These are phyloP conservation scores for Eucidaris tribuloides DNA, from an alignment of 35 echinoderm and acorn worm species.

Conservation along the genomic window DNA sequence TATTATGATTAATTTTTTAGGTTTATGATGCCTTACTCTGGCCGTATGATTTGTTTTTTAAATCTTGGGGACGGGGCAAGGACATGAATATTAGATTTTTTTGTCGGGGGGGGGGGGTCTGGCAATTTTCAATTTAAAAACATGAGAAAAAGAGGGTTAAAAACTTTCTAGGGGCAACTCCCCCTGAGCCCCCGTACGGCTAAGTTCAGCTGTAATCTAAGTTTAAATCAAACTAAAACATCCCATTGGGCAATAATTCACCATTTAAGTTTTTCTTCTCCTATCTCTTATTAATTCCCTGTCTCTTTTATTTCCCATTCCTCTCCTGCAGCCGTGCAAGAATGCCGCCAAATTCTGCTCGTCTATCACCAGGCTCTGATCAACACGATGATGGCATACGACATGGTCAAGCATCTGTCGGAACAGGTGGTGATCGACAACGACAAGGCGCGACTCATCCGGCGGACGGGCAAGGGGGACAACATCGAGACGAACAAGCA, in stretches of 20 bases:
- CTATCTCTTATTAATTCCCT: neutral
- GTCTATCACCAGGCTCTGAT: slow-evolving; percentile 45
- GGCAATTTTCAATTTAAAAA: neutral
- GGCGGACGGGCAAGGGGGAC: slow-evolving; percentile 53
- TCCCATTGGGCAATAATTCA: neutral
- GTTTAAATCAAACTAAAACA: neutral
- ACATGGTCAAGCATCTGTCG: slow-evolving; percentile 75
- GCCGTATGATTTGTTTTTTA: too few relatives aligned
- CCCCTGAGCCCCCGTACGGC: too few relatives aligned
- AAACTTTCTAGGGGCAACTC: neutral
- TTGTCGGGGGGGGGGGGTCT: neutral
- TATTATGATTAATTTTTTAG: too few relatives aligned
- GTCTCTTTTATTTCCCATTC: neutral
- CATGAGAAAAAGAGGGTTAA: neutral
- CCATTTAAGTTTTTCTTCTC: neutral
- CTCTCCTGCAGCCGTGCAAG: slow-evolving; percentile 59
- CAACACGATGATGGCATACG: slow-evolving; percentile 61
- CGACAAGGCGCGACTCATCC: slow-evolving; percentile 69
- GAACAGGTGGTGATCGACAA: slow-evolving; percentile 73
- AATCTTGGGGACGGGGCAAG: too few relatives aligned
- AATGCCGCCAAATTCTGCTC: slow-evolving; percentile 57
- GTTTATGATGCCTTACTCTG: too few relatives aligned
- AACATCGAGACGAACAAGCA: slow-evolving; percentile 51
- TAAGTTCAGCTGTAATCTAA: too few relatives aligned
- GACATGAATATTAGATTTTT: too few relatives aligned